Percentiles rank a stretch among this genome's conserved stretches.
phyloP scores from a whole-genome alignment of 2,888 invertebrate species.

The Flabesymbios commensalis region DNA sequence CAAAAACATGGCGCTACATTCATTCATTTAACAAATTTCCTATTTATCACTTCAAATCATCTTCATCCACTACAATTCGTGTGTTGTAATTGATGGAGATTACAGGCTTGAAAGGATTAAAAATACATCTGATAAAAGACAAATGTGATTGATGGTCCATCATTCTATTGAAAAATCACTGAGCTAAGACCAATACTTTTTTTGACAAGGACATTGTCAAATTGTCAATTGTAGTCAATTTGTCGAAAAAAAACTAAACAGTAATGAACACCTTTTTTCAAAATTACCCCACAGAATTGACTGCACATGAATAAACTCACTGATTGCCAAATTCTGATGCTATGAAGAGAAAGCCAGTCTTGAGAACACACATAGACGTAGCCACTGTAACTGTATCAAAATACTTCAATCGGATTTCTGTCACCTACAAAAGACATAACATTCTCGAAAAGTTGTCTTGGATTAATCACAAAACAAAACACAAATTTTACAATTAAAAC shows the following conservation, averaged over 20 bases:
- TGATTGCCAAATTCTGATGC: slow-evolving; percentile 99
- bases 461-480: too few species aligned
- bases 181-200: too few species aligned
- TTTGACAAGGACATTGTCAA: too few species aligned
- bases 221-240: too few species aligned
- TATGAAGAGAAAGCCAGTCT: slow-evolving; percentile 97
- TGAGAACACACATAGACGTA: slow-evolving; percentile 94
- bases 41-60: too few species aligned
- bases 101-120: too few species aligned
- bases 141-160: neutral
- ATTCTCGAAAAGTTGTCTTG: too few species aligned
- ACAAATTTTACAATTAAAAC: too few species aligned
- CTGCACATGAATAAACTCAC: slow-evolving; percentile 84
- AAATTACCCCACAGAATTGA: neutral
- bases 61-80: too few species aligned
- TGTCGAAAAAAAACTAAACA: neutral
- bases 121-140: neutral
- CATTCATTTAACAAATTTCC: too few species aligned
- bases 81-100: too few species aligned
- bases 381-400: slow-evolving; percentile 99
- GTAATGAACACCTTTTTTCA: neutral
- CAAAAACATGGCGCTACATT: too few species aligned
- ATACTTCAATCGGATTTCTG: slow-evolving; percentile 97
- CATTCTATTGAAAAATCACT: neutral
- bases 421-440: slow-evolving; percentile 65